Base-by-base conservation (phyloP, 2,888 invertebrate species). In the Athalia cordata region DNA sequence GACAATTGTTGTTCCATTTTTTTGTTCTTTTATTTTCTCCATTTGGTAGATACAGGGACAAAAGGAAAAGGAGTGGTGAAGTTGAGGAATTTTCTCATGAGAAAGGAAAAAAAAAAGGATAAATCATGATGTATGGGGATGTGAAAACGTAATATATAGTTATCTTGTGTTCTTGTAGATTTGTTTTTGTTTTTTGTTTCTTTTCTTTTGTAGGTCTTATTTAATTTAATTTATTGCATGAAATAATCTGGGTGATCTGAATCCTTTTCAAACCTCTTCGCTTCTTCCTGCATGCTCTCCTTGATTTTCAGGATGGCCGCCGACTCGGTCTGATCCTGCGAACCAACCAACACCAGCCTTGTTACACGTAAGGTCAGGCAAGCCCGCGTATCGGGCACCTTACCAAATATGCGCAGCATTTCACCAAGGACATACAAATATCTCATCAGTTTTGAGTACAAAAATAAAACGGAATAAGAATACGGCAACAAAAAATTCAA, bases 211-310 rank as follows among this genome's bases (percentile, higher is more conserved):
- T 59, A n/a, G 59, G 11, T 59, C 5, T 7, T 59, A 13, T 59
- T 4, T 11, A 61, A 61, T 61, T n/a, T 62, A 4, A 43, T 55
- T 95, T 96, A 97, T 95, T 96, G 97, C 97, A 98, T 97, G 93
- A 97, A 98, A 93, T 97, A 98, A 92, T 98, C 97, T 90, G 97
- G 97, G 91, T 97, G 97, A 91, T 98, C 98, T 86, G 97, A 96
- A 93, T 98, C 98, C 94, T 98, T 98, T 92, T 98, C 98, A 93
- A 98, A 98, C 92, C 98, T 96, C 94, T 98, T 99, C 91, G 99
- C 99, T 93, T 99, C 99, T 92, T 99, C 99, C 92, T 99, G 98
- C 98, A 99, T 99, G 94, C 98, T 98, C 93, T 99, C 99, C 94
- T 99, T 99, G 92, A 99, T 99, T 94, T 99, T 99, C 93, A 99